Conservation (phyloP, 2,797 vertebrate species). For the Rhabdomys pumilio region DNA sequence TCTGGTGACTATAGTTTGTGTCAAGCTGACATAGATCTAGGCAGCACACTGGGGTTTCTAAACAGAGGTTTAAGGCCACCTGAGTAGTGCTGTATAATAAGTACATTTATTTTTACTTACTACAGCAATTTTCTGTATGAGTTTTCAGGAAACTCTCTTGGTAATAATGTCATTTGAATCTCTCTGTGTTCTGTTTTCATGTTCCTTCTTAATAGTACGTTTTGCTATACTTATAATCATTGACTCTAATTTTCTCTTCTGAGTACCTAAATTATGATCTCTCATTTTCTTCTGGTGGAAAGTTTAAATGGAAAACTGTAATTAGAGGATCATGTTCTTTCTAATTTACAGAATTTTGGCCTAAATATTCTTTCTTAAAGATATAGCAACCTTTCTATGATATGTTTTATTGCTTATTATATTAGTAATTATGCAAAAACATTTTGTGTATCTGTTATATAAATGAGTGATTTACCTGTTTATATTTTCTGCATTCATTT, state of each 20-base stretch:
- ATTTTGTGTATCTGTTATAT: background rate
- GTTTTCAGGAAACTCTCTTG: background rate
- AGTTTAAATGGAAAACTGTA: background rate
- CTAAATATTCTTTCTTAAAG: background rate
- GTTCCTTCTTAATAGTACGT: background rate
- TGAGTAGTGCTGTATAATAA: too few species aligned
- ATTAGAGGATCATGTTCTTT: background rate
- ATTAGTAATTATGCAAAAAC: background rate
- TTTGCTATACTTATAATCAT: background rate
- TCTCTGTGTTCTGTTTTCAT: background rate
- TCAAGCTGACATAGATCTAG: background rate
- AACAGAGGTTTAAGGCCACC: background rate
- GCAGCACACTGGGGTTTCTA: background rate
- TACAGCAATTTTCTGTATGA: background rate
- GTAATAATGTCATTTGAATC: background rate
- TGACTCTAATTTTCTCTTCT: background rate
- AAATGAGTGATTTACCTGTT: background rate
- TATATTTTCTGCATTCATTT: background rate
- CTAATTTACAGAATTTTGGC: background rate
- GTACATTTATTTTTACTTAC: background rate
- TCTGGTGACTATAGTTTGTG: background rate
- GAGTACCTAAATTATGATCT: background rate
- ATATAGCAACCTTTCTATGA: background rate
- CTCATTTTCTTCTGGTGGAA: background rate
- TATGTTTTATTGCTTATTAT: background rate